Conservation (phyloP, 2,888 invertebrate species). For the Tigriopus californicus region DNA sequence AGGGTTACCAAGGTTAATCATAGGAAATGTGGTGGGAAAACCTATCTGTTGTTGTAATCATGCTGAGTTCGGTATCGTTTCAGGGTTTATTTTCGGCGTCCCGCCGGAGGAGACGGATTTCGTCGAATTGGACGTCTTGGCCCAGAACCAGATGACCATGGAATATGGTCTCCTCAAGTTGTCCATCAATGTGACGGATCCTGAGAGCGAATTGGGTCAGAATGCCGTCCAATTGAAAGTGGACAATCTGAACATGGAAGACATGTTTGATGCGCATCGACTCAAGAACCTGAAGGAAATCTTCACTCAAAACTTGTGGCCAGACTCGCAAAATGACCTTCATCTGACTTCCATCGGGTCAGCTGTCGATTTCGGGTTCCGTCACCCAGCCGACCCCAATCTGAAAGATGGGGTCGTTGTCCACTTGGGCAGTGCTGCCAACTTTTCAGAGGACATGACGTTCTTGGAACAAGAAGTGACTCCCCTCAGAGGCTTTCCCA, state of each 20-base stretch:
- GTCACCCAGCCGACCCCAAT: slow-evolving; percentile 57
- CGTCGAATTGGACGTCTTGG: slow-evolving; percentile 46
- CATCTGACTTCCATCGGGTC: slow-evolving; percentile 67
- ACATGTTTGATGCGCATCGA: slow-evolving; percentile 52
- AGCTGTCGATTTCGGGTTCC: slow-evolving; percentile 62
- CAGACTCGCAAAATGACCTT: slow-evolving; percentile 48
- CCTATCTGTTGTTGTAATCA: not conserved
- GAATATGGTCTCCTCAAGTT: slow-evolving; percentile 46
- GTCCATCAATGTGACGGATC: slow-evolving; percentile 39
- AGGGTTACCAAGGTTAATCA: not conserved
- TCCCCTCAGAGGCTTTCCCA: slow-evolving; percentile 52
- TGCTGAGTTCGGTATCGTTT: not conserved
- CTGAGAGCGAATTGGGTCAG: not conserved
- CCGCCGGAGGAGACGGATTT: slow-evolving; percentile 37
- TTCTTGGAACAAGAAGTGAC: slow-evolving; percentile 58
- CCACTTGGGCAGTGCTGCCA: slow-evolving; percentile 51
- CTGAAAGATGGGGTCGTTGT: slow-evolving; percentile 71
- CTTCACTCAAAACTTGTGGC: slow-evolving; percentile 54
- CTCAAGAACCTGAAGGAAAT: slow-evolving; percentile 56
- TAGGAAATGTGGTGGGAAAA: not conserved
- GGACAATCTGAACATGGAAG: slow-evolving; percentile 70
- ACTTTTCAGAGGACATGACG: slow-evolving; percentile 41
- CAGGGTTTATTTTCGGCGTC: slow-evolving; percentile 54
- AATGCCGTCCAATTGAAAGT: slow-evolving; percentile 63
- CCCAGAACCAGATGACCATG: slow-evolving; percentile 53